Conservation (phyloP, 2,888 invertebrate species). For the Brassicogethes aeneus region DNA sequence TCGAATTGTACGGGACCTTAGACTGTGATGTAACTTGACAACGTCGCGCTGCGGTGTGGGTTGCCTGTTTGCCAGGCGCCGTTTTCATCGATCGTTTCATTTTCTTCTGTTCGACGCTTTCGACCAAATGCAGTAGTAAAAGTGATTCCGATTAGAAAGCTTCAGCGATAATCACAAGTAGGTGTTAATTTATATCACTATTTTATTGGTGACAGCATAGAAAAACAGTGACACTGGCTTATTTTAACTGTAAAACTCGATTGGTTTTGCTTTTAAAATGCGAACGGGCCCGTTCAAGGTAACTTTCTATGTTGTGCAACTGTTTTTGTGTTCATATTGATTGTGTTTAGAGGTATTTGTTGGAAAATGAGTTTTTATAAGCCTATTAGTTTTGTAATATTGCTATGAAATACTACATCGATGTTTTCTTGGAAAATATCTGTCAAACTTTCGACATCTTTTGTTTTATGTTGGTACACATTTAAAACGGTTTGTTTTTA, state of each 20-base stretch:
- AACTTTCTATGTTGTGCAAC: not conserved
- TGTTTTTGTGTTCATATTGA: too few species aligned
- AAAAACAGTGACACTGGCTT: not conserved
- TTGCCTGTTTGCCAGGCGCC: conserved; percentile 19
- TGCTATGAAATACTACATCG: too few species aligned
- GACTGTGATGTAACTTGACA: conserved; percentile 14
- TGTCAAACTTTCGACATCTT: too few species aligned
- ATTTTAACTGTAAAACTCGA: not conserved
- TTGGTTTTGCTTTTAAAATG: not conserved
- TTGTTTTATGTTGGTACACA: too few species aligned
- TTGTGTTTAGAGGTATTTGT: too few species aligned
- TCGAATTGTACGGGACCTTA: conserved; percentile 5
- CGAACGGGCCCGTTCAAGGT: not conserved
- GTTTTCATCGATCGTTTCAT: conserved; percentile 14
- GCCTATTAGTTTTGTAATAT: too few species aligned
- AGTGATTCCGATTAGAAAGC: conserved; percentile 15
- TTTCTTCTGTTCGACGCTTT: conserved; percentile 9
- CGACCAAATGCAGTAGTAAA: conserved; percentile 16
- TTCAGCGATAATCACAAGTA: conserved; percentile 9
- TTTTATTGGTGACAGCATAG: too few species aligned
- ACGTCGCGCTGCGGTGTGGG: conserved; percentile 17
- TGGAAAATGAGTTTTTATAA: too few species aligned
- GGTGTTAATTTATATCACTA: conserved; percentile 4
- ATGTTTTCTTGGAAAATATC: too few species aligned
- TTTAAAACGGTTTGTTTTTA: too few species aligned